Evolutionary conservation across 1,140 invertebrate genomes (phyloP), one percentile per base, ranked within the genome.

Genomic region (Megathymus violae): DNA sequence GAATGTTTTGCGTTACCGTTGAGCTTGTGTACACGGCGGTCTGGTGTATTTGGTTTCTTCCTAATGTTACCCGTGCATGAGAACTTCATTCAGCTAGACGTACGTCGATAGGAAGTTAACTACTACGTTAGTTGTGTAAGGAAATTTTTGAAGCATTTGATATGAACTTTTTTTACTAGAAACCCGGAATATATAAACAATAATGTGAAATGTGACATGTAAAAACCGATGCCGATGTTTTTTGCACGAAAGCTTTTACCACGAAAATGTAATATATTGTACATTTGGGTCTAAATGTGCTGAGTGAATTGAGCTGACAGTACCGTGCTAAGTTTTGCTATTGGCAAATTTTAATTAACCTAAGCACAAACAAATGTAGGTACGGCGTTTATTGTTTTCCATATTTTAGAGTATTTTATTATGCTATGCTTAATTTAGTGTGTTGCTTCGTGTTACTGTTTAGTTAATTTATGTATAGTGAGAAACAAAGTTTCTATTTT

Each of bases 111-210:
- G 80, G 74, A 67, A 66, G 77, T 82, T 85, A 59, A 73, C 74
- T 75, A 87, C 79, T 86, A 87, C 78, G 83, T 89, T 91, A 91
- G 88, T 86, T 85, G 82, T 89, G 75, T 89, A 89, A 91, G 88
- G 85, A 89, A 82, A 88, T 91, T 91, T 91, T 89, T 88, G 85
- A 89, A 89, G 88, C 88, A 89, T 91, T 91, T 91, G 88, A 88
- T 91, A 91, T 88, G 81, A 88, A 91, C 85, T 88, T 89, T 91
- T 91, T 91, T 91, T 91, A 89, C 88, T 91, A 91, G 85, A 78
- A 82, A 88, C 78, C 84, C 80, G 71, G 75, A 70, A 71, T 76
- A 78, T 77, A 58, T 56, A 44, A 31, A 78, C 71, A 81, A 81
- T 78, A 81, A 84, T 74, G 76, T 73, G 75, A 77, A 67, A 85